Base-by-base conservation (phyloP, 2,888 invertebrate species). In the Amblyjoppa fuscipennis region DNA sequence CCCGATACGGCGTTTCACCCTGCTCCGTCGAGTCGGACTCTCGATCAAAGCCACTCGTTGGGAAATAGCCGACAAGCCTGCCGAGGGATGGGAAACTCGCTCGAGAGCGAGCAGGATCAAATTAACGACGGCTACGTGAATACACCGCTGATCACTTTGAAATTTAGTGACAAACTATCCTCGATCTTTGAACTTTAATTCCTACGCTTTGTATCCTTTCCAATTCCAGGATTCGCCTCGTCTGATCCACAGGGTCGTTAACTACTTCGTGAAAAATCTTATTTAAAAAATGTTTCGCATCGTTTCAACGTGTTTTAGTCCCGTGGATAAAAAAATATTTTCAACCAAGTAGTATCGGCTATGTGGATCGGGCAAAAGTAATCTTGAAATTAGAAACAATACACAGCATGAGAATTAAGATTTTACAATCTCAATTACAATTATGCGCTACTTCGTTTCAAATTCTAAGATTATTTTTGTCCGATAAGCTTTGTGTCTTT, bases 81-180 rank as follows among this genome's bases (percentile, higher is more conserved):
- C 1, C 64, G 20, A n/a, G 38, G 59, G 69, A 31, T 76, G 16
- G 49, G 49, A 64, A 70, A 70, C 69, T 69, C 38, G 13, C 38
- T 69, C 20, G n/a, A 9, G 49, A 69, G 53, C 38, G 20, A 64
- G 16, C 31, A 28, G 68, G 89, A 85, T 86, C 89, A 90, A 89
- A 91, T 92, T 91, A 90, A 88, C 88, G 86, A 84, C 83, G 83
- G 87, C 82, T 88, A 89, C 91, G 90, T 90, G 90, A 92, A 92
- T 93, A 90, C 90, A 89, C 87, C 87, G 41, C 89, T 92, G 91
- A 92, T 93, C 91, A 92, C 89, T 90, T 31, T 85, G 88, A 90
- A 91, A 91, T 91, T 90, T 86, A 89, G 88, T 84, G 87, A 87
- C 88, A 77, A 91, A 91, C 90, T 91, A 90, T 91, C 91, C 83